A percentile compares a stretch with the other conserved stretches of the same genome.
Evolutionary conservation across 92 coral and sea anemone genomes (phyloP).

Genomic region (Meandrina meandrites): DNA sequence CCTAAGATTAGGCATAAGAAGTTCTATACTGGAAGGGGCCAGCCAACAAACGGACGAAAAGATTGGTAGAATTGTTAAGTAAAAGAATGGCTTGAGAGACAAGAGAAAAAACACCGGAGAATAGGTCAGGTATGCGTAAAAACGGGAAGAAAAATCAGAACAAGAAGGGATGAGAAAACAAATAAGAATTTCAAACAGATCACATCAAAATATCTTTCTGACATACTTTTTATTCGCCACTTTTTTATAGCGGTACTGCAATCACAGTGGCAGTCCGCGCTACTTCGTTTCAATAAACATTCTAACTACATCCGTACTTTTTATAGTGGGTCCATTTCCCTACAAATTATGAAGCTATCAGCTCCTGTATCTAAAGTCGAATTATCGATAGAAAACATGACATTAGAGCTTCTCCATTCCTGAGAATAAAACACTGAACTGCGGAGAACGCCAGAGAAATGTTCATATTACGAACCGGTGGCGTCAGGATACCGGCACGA

Average conservation of each 20-base stretch:
- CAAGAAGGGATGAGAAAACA: neutral
- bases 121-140: neutral
- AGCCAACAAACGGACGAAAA: neutral
- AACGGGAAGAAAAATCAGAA: neutral
- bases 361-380: neutral
- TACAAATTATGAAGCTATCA: neutral
- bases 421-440: neutral
- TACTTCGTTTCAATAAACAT: neutral
- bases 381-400: neutral
- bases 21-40: neutral
- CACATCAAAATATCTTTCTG: neutral
- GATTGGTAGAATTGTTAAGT: neutral
- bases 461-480: neutral
- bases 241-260: neutral
- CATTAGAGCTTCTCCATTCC: neutral
- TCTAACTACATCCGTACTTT: neutral
- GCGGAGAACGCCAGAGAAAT: neutral
- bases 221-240: slow-evolving; percentile 9
- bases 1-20: neutral
- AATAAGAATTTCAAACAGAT: neutral
- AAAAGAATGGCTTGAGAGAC: neutral
- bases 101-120: neutral
- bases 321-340: neutral
- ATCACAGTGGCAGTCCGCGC: neutral
- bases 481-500: neutral